Evolutionary conservation across 2,888 invertebrate species (phyloP), one percentile per base, ranked within the genome.

Genomic region (Parasteatoda lunata): DNA sequence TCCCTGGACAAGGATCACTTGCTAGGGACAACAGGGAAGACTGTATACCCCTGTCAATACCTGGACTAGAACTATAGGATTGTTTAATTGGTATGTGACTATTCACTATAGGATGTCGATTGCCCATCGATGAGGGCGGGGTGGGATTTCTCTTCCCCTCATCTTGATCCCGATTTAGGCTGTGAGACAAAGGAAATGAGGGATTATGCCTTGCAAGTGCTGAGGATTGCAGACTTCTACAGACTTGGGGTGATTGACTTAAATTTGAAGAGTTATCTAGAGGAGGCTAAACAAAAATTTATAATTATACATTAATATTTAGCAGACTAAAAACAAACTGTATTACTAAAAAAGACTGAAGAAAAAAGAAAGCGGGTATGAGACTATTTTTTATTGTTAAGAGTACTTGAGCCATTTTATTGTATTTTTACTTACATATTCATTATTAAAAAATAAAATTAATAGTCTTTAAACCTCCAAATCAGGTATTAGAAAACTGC

Each of bases 1-100:
- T 79, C 30, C 6, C 73, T 49, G 70, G 70, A 64, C 82, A 84
- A 47, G 89, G 89, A 84, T 91, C 91, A 83, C 90, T 90, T 54
- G 90, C 90, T 64, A 91, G 89, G 87, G 91, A 91, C 52, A 93
- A 93, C 72, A 93, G 90, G 51, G 93, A 92, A 49, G 93, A 93
- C 91, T 93, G 93, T 85, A 93, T 92, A 69, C 92, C 93, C 88
- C 93, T 91, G 89, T 93, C 93, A 91, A 93, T 92, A 84, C 90
- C 89, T 52, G 90, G 90, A 89, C 89, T 89, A 68, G 88, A 85
- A 76, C 88, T 88, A 73, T 89, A 87, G 71, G 88, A 82, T 30
- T 76, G 84, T n/a, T 77, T 59, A 47, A 83, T 59, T 70, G 88
- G 68, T 64, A 65, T 45, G 48, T 82, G 72, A 49, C 68, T 51